A percentile compares a stretch with the other conserved stretches of the same genome.
phyloP scores from a whole-genome alignment of 2,888 invertebrate species.

The Ochropleura leucogaster region DNA sequence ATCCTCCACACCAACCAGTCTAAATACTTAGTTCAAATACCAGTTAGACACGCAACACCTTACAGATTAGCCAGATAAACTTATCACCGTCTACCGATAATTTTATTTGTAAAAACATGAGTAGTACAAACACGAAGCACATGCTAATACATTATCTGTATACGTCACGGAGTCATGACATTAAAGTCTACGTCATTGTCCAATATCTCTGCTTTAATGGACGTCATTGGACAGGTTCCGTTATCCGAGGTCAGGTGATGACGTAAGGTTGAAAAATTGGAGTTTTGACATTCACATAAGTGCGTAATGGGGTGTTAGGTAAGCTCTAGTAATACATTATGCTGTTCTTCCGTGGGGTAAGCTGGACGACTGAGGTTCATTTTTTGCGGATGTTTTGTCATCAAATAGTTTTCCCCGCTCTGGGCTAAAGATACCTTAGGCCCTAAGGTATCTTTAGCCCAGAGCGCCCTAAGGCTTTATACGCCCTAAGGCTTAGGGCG shows the following conservation, averaged over 20 bases:
- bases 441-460: too few relatives aligned
- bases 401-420: too few relatives aligned
- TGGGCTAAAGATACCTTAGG: too few relatives aligned
- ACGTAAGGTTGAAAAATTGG: not conserved
- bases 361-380: too few relatives aligned
- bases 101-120: slow-evolving; percentile 16
- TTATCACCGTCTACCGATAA: slow-evolving; percentile 10
- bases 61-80: not conserved
- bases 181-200: slow-evolving; percentile 26
- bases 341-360: too few relatives aligned
- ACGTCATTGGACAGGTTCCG: slow-evolving; percentile 24
- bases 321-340: too few relatives aligned
- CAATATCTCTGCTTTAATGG: slow-evolving; percentile 1
- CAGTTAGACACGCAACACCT: not conserved
- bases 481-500: too few relatives aligned
- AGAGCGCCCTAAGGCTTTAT: too few relatives aligned
- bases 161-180: slow-evolving; percentile 26
- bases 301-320: not conserved
- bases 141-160: not conserved
- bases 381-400: too few relatives aligned
- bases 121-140: not conserved
- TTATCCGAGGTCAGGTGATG: slow-evolving; percentile 6
- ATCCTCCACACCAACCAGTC: not conserved
- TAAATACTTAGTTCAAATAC: not conserved
- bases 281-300: not conserved